Evolutionary conservation across 2,113 vertebrate genomes (phyloP).

Genomic region (Haemorhous mexicanus): DNA sequence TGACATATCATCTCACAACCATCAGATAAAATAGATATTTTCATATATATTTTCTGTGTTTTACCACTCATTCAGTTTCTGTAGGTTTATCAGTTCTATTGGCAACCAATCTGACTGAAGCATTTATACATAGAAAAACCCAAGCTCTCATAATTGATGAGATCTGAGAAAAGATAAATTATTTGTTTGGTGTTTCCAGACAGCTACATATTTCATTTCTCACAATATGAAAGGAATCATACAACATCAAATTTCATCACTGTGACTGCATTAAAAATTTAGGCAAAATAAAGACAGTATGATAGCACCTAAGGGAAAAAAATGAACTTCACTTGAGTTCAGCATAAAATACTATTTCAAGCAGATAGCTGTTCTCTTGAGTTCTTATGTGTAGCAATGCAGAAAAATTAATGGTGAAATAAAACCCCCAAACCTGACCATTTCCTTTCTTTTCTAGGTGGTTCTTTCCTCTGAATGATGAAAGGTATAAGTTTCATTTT

Average conservation of each 20-base stretch:
- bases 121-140: neutral
- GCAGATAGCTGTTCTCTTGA: neutral
- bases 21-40: neutral
- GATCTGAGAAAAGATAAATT: neutral
- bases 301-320: neutral
- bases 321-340: neutral
- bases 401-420: neutral
- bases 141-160: neutral
- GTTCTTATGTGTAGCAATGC: neutral
- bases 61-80: neutral
- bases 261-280: neutral
- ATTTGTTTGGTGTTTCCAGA: neutral
- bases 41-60: neutral
- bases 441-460: neutral
- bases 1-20: neutral
- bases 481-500: neutral
- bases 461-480: neutral
- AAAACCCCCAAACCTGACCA: rapidly evolving
- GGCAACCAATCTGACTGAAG: neutral
- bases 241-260: neutral
- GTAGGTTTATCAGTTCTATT: neutral
- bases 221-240: neutral
- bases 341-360: neutral
- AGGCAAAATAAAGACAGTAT: neutral
- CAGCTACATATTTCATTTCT: neutral